These are phyloP conservation scores for Ancistrus triradiatus DNA, from an alignment of 2,113 vertebrate genomes.

Conservation along the genomic window DNA sequence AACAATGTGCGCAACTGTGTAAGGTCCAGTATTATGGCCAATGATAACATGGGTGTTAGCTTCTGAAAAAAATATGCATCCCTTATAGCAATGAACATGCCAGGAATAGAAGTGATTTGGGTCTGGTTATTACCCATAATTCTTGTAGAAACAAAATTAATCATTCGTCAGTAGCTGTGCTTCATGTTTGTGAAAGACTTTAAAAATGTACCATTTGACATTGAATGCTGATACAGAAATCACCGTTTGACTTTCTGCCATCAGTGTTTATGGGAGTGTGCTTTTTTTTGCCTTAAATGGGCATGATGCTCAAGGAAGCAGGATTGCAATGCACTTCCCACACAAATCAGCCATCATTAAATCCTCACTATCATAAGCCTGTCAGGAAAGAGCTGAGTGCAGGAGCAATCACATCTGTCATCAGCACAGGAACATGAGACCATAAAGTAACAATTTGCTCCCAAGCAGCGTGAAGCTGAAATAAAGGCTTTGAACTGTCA, in stretches of 20 bases:
- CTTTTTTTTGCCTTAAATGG: conserved; percentile 47
- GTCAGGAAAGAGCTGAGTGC: conserved; percentile 26
- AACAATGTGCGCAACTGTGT: conserved; percentile 33
- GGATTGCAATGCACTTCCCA: conserved; percentile 28
- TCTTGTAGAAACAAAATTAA: conserved; percentile 32
- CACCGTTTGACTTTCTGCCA: conserved; percentile 29
- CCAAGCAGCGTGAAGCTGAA: not conserved
- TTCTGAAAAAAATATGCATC: conserved; percentile 29
- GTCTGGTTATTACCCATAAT: conserved; percentile 33
- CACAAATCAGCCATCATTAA: conserved; percentile 12
- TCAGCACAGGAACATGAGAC: not conserved
- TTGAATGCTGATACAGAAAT: conserved; percentile 28
- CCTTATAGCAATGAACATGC: conserved; percentile 6
- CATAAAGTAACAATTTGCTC: too few relatives aligned
- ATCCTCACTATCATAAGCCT: conserved; percentile 9
- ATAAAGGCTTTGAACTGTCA: not conserved
- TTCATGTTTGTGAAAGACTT: conserved; percentile 21
- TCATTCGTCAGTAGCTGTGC: conserved; percentile 39
- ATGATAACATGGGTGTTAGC: conserved; percentile 38
- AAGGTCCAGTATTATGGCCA: conserved; percentile 30
- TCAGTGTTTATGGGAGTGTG: conserved; percentile 37
- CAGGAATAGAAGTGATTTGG: conserved; percentile 2
- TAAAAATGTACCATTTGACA: conserved; percentile 25
- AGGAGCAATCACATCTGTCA: conserved; percentile 31
- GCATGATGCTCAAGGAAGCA: conserved; percentile 18